Conservation (phyloP, 92 coral and sea anemone species). For the Umimayanthus chanpuru region DNA sequence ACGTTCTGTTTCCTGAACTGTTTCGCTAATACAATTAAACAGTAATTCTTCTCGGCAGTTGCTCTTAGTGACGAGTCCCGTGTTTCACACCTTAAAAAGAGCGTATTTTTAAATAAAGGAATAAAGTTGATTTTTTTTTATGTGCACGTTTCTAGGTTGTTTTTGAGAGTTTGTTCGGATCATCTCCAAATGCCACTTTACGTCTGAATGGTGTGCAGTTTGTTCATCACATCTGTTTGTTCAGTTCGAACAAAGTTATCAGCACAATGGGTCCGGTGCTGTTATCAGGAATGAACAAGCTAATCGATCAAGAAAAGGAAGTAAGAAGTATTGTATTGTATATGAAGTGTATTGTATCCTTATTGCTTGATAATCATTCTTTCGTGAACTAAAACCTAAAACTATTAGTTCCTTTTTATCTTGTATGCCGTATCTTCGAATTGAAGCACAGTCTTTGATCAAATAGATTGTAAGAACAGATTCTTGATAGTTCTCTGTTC, state of each 20-base stretch:
- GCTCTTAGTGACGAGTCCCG: too few species aligned
- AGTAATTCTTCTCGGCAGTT: background rate
- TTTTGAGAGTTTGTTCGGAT: slow-evolving; percentile 87
- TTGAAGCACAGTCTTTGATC: too few species aligned
- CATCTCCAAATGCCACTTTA: slow-evolving; percentile 70
- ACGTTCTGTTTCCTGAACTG: background rate
- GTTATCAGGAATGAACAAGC: slow-evolving; percentile 84
- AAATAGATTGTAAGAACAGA: too few species aligned
- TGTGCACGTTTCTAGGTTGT: slow-evolving; percentile 50
- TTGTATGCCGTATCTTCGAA: too few species aligned
- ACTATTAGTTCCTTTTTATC: background rate
- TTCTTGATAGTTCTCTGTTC: too few species aligned
- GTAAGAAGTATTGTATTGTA: slow-evolving; percentile 36
- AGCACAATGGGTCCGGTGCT: slow-evolving; percentile 79
- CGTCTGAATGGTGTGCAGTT: slow-evolving; percentile 89
- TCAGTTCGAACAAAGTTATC: slow-evolving; percentile 93
- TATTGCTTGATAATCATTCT: background rate
- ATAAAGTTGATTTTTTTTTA: background rate
- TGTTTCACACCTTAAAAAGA: too few species aligned
- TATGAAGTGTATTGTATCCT: too few species aligned
- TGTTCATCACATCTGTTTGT: slow-evolving; percentile 92
- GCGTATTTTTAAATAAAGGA: background rate
- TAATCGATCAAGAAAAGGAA: slow-evolving; percentile 81
- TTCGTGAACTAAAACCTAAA: background rate
- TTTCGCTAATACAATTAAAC: background rate